Evolutionary conservation across 1,140 invertebrate genomes (phyloP).

Genomic region (Dreissena polymorpha): DNA sequence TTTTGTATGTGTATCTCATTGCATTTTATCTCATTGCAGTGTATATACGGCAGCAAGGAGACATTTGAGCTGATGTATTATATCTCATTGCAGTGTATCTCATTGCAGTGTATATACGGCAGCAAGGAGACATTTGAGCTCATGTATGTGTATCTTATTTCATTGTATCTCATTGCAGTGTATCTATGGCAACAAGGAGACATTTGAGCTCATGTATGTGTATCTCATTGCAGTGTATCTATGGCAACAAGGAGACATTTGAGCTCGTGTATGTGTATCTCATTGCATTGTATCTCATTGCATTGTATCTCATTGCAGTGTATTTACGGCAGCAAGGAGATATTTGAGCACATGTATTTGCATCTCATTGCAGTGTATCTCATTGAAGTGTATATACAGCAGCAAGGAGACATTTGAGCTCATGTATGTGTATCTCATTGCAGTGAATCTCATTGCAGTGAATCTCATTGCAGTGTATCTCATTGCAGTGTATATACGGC

Average conservation of each 20-base stretch:
- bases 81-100: slow-evolving; percentile 74
- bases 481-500: slow-evolving; percentile 77
- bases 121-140: slow-evolving; percentile 90
- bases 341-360: slow-evolving; percentile 87
- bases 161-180: slow-evolving; percentile 21
- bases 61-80: slow-evolving; percentile 90
- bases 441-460: slow-evolving; percentile 81
- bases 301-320: slow-evolving; percentile 67
- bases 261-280: slow-evolving; percentile 84
- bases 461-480: slow-evolving; percentile 75
- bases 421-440: slow-evolving; percentile 80
- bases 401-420: slow-evolving; percentile 90
- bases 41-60: slow-evolving; percentile 84
- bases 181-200: slow-evolving; percentile 86
- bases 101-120: slow-evolving; percentile 77
- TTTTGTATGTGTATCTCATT: too few relatives aligned
- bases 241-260: slow-evolving; percentile 88
- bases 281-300: slow-evolving; percentile 28
- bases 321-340: slow-evolving; percentile 86
- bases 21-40: slow-evolving; percentile 15
- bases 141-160: slow-evolving; percentile 82
- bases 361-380: slow-evolving; percentile 16
- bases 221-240: slow-evolving; percentile 23
- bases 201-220: slow-evolving; percentile 87
- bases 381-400: too few relatives aligned